A percentile compares a stretch with the other conserved stretches of the same genome.
These are phyloP conservation scores for Craniophora ligustri DNA, from an alignment of 2,888 invertebrate species.

Conservation along the genomic window DNA sequence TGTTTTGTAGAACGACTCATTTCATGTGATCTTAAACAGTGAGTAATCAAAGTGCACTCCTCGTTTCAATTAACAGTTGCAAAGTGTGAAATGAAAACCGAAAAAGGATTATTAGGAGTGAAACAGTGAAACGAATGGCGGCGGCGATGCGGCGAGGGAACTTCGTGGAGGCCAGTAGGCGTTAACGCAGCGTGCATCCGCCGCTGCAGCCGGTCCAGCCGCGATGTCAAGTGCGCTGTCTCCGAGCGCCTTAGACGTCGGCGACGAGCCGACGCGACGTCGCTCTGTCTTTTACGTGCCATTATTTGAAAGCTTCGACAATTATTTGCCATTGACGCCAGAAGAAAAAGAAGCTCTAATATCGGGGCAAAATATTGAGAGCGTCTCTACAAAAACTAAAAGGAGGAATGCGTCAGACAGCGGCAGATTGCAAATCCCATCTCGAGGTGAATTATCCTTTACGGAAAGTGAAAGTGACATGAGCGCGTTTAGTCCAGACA, in stretches of 20 bases:
- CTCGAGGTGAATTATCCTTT: constrained; percentile 77
- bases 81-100: constrained; percentile 72
- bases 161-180: constrained; percentile 67
- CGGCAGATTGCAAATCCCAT: constrained; percentile 69
- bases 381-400: constrained; percentile 68
- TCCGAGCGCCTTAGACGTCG: constrained; percentile 71
- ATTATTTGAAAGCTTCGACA: constrained; percentile 89
- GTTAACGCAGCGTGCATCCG: constrained; percentile 81
- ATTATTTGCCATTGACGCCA: constrained; percentile 86
- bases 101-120: constrained; percentile 64
- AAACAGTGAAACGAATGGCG: constrained; percentile 79
- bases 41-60: constrained; percentile 54
- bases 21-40: constrained; percentile 42
- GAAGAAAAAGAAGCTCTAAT: constrained; percentile 84
- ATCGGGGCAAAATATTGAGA: constrained; percentile 72
- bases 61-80: constrained; percentile 62
- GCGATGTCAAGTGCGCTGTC: constrained; percentile 80
- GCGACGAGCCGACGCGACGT: constrained; percentile 88
- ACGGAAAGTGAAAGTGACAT: constrained; percentile 85
- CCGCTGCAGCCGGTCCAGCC: constrained; percentile 53
- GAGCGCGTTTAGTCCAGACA: constrained; percentile 78
- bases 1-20: constrained; percentile 40
- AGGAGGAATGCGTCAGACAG: constrained; percentile 72
- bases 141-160: constrained; percentile 73
- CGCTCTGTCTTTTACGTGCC: constrained; percentile 94